Conservation (phyloP, 1,140 invertebrate genomes). For the Drosophila biarmipes region DNA sequence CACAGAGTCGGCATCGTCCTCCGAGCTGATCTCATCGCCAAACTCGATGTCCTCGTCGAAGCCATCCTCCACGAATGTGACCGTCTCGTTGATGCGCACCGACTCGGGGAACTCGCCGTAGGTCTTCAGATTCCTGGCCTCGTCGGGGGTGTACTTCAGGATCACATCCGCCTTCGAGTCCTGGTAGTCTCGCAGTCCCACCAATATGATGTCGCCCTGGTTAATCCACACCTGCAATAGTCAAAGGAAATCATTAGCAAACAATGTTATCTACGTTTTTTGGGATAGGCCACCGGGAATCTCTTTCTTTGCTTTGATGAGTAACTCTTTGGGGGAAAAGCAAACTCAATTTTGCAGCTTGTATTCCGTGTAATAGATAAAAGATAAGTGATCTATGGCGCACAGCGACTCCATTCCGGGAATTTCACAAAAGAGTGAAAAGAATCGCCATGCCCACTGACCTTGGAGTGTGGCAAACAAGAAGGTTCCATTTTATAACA, state of each 20-base stretch:
- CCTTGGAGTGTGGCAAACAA: slow-evolving; percentile 20
- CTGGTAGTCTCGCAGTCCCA: slow-evolving; percentile 98
- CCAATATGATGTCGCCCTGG: slow-evolving; percentile 98
- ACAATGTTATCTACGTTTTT: slow-evolving; percentile 9
- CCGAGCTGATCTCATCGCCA: slow-evolving; percentile 95
- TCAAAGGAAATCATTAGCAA: neutral
- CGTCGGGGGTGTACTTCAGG: slow-evolving; percentile 99
- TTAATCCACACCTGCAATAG: slow-evolving; percentile 96
- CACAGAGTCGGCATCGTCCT: slow-evolving; percentile 93
- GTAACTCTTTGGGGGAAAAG: slow-evolving; percentile 21
- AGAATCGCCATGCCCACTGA: slow-evolving; percentile 22
- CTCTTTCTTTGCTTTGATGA: slow-evolving; percentile 16
- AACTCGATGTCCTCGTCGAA: slow-evolving; percentile 98
- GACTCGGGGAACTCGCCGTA: slow-evolving; percentile 99
- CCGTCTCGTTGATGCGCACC: slow-evolving; percentile 97
- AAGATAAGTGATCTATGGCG: slow-evolving; percentile 63
- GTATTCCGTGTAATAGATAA: slow-evolving; percentile 68
- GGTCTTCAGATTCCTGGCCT: slow-evolving; percentile 99
- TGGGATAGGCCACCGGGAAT: slow-evolving; percentile 27
- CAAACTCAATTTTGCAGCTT: slow-evolving; percentile 45
- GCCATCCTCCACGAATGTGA: slow-evolving; percentile 96
- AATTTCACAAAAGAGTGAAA: slow-evolving; percentile 69
- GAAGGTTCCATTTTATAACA: slow-evolving; percentile 23
- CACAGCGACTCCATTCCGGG: slow-evolving; percentile 27
- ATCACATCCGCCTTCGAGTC: slow-evolving; percentile 99